phyloP scores from a whole-genome alignment of 2,797 vertebrate genomes.

The Protosalanx chinensis region DNA sequence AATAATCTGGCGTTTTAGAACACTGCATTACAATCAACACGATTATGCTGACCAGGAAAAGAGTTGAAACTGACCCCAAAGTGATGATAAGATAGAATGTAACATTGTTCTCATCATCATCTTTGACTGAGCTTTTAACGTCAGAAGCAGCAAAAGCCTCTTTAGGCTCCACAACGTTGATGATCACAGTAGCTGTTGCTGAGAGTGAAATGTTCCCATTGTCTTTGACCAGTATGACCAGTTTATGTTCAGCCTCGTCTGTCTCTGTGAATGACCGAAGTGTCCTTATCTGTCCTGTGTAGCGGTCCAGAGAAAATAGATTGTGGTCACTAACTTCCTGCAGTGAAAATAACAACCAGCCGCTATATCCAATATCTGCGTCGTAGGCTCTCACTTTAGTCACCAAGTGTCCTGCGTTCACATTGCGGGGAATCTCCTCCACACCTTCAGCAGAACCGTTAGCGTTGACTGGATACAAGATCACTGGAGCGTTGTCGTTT shows the following conservation, averaged over 20 bases:
- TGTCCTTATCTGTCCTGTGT: slow-evolving; percentile 49
- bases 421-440: slow-evolving; percentile 15
- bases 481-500: slow-evolving; percentile 65
- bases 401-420: slow-evolving; percentile 27
- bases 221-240: slow-evolving; percentile 57
- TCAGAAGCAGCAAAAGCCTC: slow-evolving; percentile 49
- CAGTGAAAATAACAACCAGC: slow-evolving; percentile 46
- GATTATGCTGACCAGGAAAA: slow-evolving; percentile 53
- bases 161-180: slow-evolving; percentile 54
- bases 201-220: slow-evolving; percentile 54
- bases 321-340: slow-evolving; percentile 22
- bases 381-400: slow-evolving; percentile 44
- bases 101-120: slow-evolving; percentile 21
- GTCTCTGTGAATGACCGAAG: slow-evolving; percentile 15
- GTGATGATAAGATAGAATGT: slow-evolving; percentile 49
- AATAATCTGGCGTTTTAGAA: slow-evolving; percentile 43
- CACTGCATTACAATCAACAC: slow-evolving; percentile 55
- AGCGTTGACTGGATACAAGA: slow-evolving; percentile 43
- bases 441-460: slow-evolving; percentile 13
- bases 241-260: slow-evolving; percentile 34
- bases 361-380: slow-evolving; percentile 46
- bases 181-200: slow-evolving; percentile 50
- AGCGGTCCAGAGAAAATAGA: slow-evolving; percentile 8
- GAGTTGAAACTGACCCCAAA: slow-evolving; percentile 44
- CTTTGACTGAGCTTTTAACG: slow-evolving; percentile 30